Evolutionary conservation across 2,113 vertebrate genomes (phyloP).

Genomic region (Etia nguti): DNA sequence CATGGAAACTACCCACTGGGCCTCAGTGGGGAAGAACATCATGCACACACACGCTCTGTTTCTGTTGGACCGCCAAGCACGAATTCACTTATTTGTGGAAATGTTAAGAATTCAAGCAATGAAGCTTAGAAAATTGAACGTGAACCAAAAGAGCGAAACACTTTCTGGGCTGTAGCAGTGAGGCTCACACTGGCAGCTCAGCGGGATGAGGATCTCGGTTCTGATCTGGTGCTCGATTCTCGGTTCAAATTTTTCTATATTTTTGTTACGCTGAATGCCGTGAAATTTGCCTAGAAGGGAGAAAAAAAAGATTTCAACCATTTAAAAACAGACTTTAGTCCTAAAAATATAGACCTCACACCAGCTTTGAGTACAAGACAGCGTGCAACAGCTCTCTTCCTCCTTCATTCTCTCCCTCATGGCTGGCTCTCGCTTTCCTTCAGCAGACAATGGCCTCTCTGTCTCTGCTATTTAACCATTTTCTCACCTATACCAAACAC

Average conservation of each 20-base stretch:
- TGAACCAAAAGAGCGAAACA: constrained; percentile 50
- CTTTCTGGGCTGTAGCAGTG: constrained; percentile 1
- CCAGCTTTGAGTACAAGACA: background rate
- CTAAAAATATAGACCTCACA: background rate
- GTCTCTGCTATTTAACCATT: constrained; percentile 31
- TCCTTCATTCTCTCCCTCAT: constrained; percentile 32
- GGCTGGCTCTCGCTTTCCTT: constrained; percentile 22
- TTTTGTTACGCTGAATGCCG: background rate
- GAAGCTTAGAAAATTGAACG: constrained; percentile 51
- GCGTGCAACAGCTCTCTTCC: background rate
- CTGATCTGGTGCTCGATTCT: background rate
- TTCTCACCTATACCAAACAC: constrained; percentile 49
- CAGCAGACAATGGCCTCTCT: constrained; percentile 52
- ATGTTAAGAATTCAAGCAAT: constrained; percentile 74
- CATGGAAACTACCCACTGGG: constrained; percentile 59
- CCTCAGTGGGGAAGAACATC: constrained; percentile 48
- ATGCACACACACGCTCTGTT: constrained; percentile 54
- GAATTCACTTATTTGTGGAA: constrained; percentile 75
- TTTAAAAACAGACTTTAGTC: background rate
- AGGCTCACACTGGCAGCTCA: constrained; percentile 4
- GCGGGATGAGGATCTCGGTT: background rate
- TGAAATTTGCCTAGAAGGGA: background rate
- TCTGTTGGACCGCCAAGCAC: constrained; percentile 63
- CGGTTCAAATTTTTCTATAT: background rate
- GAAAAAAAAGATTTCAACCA: background rate